Evolutionary conservation across 2,113 vertebrate species (phyloP), one percentile per base, ranked within the genome.

Genomic region (Brachyhypopomus occidentalis): DNA sequence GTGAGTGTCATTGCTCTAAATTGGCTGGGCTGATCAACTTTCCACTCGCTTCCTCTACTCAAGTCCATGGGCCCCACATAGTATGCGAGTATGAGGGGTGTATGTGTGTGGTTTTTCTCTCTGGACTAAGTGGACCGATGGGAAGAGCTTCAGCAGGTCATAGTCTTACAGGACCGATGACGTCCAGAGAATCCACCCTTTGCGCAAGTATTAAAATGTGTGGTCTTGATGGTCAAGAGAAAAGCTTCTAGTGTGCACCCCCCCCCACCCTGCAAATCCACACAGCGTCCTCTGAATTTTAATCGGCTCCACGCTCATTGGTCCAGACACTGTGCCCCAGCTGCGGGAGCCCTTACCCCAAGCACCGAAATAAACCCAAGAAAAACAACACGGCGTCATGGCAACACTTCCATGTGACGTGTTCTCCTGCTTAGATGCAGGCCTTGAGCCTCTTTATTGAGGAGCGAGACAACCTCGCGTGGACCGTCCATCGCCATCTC

Each of bases 301-400:
- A 94, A 94, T 92, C 78, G 88, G 88, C 81, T 88, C 73, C 78
- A 71, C 79, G 80, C 85, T 64, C 79, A 83, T 87, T 79, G 84
- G 85, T 85, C 88, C 88, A 59, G 63, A 78, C 87, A 75, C 82
- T 85, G 80, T 78, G 81, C 80, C 79, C 38, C 66, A 79, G 75
- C 62, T 81, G 82, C 71, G 69, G 76, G 84, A 79, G 78, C 78
- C 73, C 45, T 64, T 78, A 77, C 82, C 79, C 81, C 81, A 85
- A 85, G 77, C 84, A 75, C 62, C 63, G 66, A 77, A 72, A 82
- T 84, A 84, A 81, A 73, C 67, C 78, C 63, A 48, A 38, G 14
- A 22, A 3, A 27, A 58, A 27, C 23, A 23, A 52, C 74, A 75
- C 67, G 5, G 22, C 45, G 72, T 45, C 70, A 55, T 66, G 74